Percentiles rank a stretch among this genome's conserved stretches.
These are phyloP conservation scores for Macaria liturata DNA, from an alignment of 2,888 invertebrate species.

Conservation along the genomic window DNA sequence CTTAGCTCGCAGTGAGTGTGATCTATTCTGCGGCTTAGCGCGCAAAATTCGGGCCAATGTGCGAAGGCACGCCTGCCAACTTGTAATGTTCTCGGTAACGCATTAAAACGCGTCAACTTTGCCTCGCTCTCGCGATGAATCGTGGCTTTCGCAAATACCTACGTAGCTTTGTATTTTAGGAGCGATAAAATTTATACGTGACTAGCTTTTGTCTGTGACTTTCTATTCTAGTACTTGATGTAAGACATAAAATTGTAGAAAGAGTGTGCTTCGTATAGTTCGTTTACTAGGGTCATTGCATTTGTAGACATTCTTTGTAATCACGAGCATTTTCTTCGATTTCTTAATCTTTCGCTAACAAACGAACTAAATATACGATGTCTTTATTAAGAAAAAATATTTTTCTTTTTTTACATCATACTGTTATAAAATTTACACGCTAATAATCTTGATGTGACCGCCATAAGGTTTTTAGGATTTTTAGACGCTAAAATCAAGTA, in stretches of 20 bases:
- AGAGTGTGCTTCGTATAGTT: too few relatives aligned
- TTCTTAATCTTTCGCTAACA: too few relatives aligned
- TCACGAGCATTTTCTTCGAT: too few relatives aligned
- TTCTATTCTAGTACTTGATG: background rate
- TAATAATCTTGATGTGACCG: constrained; percentile 16
- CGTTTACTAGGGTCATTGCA: too few relatives aligned
- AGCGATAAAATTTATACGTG: constrained; percentile 17
- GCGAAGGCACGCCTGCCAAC: constrained; percentile 58
- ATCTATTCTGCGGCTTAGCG: constrained; percentile 39
- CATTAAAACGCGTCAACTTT: constrained; percentile 57
- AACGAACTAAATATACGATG: too few relatives aligned
- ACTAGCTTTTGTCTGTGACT: constrained; percentile 10
- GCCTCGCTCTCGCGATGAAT: constrained; percentile 39
- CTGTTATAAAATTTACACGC: constrained; percentile 11
- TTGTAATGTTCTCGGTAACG: constrained; percentile 59
- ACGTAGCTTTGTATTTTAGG: constrained; percentile 14
- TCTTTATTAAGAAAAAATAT: too few relatives aligned
- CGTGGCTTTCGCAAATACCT: constrained; percentile 23
- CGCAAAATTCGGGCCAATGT: constrained; percentile 58
- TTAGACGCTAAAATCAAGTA: constrained; percentile 19
- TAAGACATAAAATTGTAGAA: too few relatives aligned
- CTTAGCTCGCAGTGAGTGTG: background rate
- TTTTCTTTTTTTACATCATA: too few relatives aligned
- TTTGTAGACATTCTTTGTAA: too few relatives aligned
- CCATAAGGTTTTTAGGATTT: constrained; percentile 17